A percentile compares a stretch with the other conserved stretches of the same genome.
Conservation (phyloP, 2,888 invertebrate species). For the Boloria euphrosyne region DNA sequence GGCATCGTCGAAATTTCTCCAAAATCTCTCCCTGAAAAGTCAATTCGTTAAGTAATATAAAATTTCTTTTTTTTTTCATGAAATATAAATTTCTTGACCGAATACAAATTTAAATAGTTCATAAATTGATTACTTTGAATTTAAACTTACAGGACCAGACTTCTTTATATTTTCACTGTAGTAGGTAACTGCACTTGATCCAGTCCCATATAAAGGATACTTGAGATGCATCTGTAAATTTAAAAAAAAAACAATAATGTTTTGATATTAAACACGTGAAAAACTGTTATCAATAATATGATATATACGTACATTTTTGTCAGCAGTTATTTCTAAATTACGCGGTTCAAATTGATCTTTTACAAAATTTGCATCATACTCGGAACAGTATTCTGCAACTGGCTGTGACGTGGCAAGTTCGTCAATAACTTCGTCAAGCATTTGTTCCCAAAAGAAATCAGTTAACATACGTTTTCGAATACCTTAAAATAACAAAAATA, state of each 20-base stretch:
- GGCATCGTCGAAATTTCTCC: constrained; percentile 73
- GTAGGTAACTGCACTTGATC: constrained; percentile 72
- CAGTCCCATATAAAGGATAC: constrained; percentile 76
- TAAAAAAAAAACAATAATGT: neutral
- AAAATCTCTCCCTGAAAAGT: constrained; percentile 69
- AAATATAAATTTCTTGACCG: no score
- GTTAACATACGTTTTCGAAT: constrained; percentile 71
- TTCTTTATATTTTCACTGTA: constrained; percentile 69
- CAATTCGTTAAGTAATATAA: no score
- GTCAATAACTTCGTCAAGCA: constrained; percentile 76
- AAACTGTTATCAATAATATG: neutral
- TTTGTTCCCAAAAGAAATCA: constrained; percentile 78
- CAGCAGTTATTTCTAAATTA: constrained; percentile 62
- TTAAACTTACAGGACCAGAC: constrained; percentile 64
- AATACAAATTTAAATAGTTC: no score
- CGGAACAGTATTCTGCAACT: constrained; percentile 67
- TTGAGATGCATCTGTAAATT: constrained; percentile 68
- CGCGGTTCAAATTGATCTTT: constrained; percentile 68
- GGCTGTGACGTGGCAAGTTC: constrained; percentile 66
- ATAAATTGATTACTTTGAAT: neutral
- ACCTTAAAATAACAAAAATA: constrained; percentile 50
- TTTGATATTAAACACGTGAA: neutral
- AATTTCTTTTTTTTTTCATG: no score
- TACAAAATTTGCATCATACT: constrained; percentile 69
- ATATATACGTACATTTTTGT: constrained; percentile 61